A percentile compares a stretch with the other conserved stretches of the same genome.
Conservation (phyloP, 1,140 invertebrate species). For the Delia radicum region DNA sequence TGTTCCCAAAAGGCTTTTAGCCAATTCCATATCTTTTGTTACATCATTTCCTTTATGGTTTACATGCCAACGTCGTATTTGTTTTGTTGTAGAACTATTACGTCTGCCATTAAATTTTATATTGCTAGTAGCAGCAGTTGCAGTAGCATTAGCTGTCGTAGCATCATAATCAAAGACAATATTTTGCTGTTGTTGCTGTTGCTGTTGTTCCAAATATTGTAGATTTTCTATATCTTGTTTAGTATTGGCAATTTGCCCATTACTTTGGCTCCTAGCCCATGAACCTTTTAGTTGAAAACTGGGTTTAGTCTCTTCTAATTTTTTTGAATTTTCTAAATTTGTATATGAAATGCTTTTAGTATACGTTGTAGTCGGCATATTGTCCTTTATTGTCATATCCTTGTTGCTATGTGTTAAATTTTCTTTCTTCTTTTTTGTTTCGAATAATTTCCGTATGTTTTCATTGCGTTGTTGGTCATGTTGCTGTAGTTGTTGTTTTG, state of each 20-base stretch:
- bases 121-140: too few species aligned
- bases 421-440: conserved; percentile 21
- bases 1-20: conserved; percentile 3
- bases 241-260: neutral
- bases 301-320: neutral
- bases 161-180: neutral
- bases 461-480: conserved; percentile 44
- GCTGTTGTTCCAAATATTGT: neutral
- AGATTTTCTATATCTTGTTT: neutral
- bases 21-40: neutral
- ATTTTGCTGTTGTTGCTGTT: neutral
- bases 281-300: neutral
- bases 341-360: conserved; percentile 14
- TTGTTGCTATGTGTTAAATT: neutral
- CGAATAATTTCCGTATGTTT: conserved; percentile 48
- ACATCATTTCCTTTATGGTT: neutral
- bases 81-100: neutral
- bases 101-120: neutral
- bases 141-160: too few species aligned
- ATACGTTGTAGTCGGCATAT: neutral
- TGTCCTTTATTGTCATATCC: neutral
- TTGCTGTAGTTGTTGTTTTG: conserved; percentile 31
- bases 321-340: neutral
- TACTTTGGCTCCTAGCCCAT: conserved; percentile 18
- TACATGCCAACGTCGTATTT: neutral